These are phyloP conservation scores for Trematomus loennbergii DNA, from an alignment of 2,113 vertebrate species.

Conservation along the genomic window DNA sequence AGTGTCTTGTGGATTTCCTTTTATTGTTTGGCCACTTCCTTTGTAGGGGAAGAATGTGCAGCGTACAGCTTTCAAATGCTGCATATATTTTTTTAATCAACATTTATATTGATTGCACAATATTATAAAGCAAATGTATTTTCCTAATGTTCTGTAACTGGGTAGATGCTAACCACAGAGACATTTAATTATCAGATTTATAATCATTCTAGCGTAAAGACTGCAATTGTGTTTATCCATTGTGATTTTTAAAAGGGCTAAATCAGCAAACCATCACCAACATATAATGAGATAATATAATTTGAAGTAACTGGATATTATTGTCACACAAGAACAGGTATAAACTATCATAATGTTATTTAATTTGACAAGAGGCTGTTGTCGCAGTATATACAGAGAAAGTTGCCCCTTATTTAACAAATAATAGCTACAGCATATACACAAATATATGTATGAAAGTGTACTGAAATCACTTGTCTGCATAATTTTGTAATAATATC, in stretches of 20 bases:
- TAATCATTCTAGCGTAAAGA: not conserved
- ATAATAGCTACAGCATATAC: not conserved
- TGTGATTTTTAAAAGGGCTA: not conserved
- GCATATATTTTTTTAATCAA: not conserved
- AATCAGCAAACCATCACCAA: not conserved
- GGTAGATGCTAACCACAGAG: not conserved
- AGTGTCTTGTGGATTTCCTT: constrained; percentile 37
- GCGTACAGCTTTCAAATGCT: not conserved
- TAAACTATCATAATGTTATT: not conserved
- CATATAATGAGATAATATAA: not conserved
- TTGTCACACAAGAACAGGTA: too few species aligned
- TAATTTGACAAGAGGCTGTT: too few species aligned
- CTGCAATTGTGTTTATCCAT: not conserved
- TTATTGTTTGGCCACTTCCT: constrained; percentile 2
- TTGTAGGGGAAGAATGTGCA: not conserved
- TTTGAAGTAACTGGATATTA: too few species aligned
- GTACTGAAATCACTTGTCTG: not conserved
- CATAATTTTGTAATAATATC: too few species aligned
- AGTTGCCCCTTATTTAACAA: not conserved
- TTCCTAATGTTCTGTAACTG: not conserved
- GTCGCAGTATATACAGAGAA: too few species aligned
- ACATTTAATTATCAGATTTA: not conserved
- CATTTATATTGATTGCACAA: not conserved
- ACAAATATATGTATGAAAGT: accelerated
- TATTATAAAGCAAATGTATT: not conserved